Evolutionary conservation across 92 coral and sea anemone genomes (phyloP).

Genomic region (Epizoanthus stellaris): DNA sequence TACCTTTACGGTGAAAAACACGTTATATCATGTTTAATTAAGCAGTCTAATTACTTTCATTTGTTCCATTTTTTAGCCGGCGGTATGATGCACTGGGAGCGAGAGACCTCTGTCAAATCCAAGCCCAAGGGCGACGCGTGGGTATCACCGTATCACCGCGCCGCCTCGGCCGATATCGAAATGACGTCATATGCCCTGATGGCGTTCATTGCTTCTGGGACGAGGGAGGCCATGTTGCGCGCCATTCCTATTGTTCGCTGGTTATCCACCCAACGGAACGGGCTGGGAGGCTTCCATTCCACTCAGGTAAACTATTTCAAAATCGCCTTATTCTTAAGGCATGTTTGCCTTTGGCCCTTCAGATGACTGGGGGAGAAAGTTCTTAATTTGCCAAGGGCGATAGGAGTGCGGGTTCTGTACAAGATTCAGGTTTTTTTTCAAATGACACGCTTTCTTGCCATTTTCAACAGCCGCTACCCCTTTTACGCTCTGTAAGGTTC

Average conservation of each 20-base stretch:
- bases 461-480: too few species aligned
- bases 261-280: slow-evolving; percentile 90
- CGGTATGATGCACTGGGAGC: slow-evolving; percentile 81
- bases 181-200: slow-evolving; percentile 94
- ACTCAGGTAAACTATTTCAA: slow-evolving; percentile 74
- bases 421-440: too few species aligned
- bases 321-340: too few species aligned
- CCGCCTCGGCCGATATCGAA: slow-evolving; percentile 85
- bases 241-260: slow-evolving; percentile 80
- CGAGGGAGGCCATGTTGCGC: slow-evolving; percentile 34
- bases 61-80: slow-evolving; percentile 39
- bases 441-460: too few species aligned
- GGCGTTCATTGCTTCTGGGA: slow-evolving; percentile 65
- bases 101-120: slow-evolving; percentile 30
- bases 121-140: slow-evolving; percentile 31
- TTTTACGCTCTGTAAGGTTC: too few species aligned
- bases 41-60: too few species aligned
- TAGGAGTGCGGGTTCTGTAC: too few species aligned
- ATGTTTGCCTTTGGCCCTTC: too few species aligned
- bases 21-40: too few species aligned
- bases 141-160: slow-evolving; percentile 68
- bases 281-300: slow-evolving; percentile 92
- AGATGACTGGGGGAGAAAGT: too few species aligned
- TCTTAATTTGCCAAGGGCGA: too few species aligned
- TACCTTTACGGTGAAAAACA: too few species aligned